Conservation (phyloP, 2,797 vertebrate species). For the Platyrinchus mystaceus region DNA sequence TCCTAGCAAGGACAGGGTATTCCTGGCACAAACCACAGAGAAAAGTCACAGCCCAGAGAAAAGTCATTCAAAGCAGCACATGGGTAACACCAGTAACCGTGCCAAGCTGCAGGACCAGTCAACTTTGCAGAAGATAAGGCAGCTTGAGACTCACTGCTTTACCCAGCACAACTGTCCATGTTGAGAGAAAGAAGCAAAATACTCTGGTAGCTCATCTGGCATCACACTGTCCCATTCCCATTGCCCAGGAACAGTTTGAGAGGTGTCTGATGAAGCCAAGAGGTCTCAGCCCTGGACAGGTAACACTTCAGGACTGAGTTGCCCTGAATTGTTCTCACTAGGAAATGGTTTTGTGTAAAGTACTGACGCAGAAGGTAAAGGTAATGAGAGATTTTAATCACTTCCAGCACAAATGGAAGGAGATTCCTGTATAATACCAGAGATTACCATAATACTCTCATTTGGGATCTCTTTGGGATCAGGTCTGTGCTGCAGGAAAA, state of each 20-base stretch:
- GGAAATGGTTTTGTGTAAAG: slow-evolving; percentile 15
- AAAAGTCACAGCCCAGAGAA: not conserved
- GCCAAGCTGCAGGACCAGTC: not conserved
- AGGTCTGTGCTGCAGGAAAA: not conserved
- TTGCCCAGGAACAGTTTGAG: not conserved
- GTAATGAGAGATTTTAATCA: slow-evolving; percentile 39
- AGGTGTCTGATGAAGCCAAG: not conserved
- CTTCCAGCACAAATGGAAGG: not conserved
- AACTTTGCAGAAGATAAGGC: not conserved
- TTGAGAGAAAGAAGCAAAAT: not conserved
- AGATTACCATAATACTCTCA: not conserved
- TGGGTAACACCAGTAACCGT: not conserved
- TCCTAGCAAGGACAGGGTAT: not conserved
- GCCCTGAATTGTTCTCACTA: not conserved
- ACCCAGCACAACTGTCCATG: fast-evolving
- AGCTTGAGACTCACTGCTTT: not conserved
- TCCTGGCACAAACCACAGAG: not conserved
- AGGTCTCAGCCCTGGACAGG: not conserved
- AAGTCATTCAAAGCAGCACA: not conserved
- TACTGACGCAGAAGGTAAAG: not conserved
- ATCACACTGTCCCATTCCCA: not conserved
- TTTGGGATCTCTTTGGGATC: not conserved
- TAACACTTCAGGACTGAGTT: not conserved
- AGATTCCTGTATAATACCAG: not conserved
- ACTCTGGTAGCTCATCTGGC: not conserved